Evolutionary conservation across 2,113 vertebrate species (phyloP).

Genomic region (Nycticorax nycticorax): DNA sequence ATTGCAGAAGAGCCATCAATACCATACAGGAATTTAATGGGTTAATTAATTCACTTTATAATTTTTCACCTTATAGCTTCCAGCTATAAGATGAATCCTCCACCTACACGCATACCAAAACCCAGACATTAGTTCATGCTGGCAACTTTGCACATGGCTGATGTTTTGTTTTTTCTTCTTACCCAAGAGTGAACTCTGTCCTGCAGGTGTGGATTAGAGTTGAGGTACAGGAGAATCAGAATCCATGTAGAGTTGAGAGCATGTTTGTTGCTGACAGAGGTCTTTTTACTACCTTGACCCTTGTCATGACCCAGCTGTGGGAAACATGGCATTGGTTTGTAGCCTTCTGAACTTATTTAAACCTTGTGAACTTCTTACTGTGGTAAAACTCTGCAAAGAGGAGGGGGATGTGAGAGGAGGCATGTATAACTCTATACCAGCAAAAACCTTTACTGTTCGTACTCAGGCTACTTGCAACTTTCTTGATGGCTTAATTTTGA

Average conservation of each 20-base stretch:
- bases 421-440: background rate
- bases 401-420: background rate
- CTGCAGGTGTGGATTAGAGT: background rate
- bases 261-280: background rate
- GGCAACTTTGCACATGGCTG: background rate
- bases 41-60: background rate
- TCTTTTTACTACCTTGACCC: background rate
- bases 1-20: background rate
- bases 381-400: background rate
- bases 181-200: background rate
- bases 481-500: background rate
- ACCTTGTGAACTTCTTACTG: background rate
- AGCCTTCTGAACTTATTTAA: background rate
- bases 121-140: background rate
- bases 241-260: background rate
- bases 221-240: background rate
- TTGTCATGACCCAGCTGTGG: background rate
- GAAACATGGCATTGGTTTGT: background rate
- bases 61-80: background rate
- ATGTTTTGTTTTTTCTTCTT: background rate
- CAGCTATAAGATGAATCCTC: background rate
- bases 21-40: background rate
- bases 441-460: background rate
- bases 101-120: fast-evolving
- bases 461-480: background rate